Base-by-base conservation (phyloP, 2,888 invertebrate species). In the Coleophora deauratella region DNA sequence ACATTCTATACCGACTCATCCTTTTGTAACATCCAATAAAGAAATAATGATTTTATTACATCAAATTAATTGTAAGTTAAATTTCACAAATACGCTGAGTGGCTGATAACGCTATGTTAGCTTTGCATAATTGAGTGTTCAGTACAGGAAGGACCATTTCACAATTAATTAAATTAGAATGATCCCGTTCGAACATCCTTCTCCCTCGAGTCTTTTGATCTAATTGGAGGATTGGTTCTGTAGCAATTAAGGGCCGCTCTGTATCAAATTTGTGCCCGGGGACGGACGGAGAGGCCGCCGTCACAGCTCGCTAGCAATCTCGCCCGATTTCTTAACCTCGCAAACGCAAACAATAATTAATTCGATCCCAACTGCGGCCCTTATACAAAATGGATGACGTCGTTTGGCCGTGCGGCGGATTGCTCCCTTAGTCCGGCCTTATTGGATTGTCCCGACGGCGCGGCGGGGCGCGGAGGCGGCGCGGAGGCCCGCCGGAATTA, bases 321-420 rank as follows among this genome's bases (percentile, higher is more conserved):
- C 27, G 10, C 33, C 38, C 28, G 31, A 35, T 38, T 42, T n/a
- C 42, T 38, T 38, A 38, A 35, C 42, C 42, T 38, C 38, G 9
- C 21, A 33, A 40, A 14, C 54, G 57, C 59, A 57, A 57, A 66
- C 60, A 68, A 69, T 69, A 69, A 71, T 69, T 68, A 67, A 68
- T 70, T 62, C 59, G 61, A 60, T 62, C 63, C 54, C 47, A 52
- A 47, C 52, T 51, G 48, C 47, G 50, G 27, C 42, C 42, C 32
- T 38, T 42, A 38, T 34, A 33, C 35, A 54, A 54, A 49, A 47
- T 51, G 51, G 41, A 43, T 40, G 44, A 44, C 47, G 45, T 57
- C 50, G 51, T 54, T 55, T 40, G 45, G 44, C 31, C 47, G 40
- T 43, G 44, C 49, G 48, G 52, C 46, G 45, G 46, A 49, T 46